Conservation (phyloP, 2,888 invertebrate genomes). For the Lasioglossum morio region DNA sequence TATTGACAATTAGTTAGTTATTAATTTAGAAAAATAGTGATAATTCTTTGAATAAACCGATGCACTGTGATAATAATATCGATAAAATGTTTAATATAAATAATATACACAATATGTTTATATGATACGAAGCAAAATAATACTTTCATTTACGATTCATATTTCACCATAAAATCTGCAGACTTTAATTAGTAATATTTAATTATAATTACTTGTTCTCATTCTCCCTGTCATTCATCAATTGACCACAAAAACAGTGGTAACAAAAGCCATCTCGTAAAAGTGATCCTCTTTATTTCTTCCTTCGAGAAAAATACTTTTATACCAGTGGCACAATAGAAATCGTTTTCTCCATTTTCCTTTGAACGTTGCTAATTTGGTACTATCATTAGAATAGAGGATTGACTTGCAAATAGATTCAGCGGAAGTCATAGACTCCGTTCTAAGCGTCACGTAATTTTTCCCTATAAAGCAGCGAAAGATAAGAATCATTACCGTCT, state of each 20-base stretch:
- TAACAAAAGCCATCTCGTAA: background rate
- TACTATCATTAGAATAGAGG: background rate
- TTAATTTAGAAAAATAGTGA: too few relatives aligned
- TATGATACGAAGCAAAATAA: too few relatives aligned
- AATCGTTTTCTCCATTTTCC: background rate
- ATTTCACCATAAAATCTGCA: too few relatives aligned
- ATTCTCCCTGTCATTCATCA: too few relatives aligned
- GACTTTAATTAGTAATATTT: too few relatives aligned
- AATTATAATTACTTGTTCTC: too few relatives aligned
- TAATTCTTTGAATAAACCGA: too few relatives aligned
- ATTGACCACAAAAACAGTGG: background rate
- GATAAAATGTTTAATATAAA: too few relatives aligned
- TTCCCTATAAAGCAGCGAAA: constrained; percentile 20
- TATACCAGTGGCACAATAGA: background rate
- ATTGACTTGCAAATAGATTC: constrained; percentile 58
- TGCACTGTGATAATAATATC: too few relatives aligned
- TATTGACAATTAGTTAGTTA: too few relatives aligned
- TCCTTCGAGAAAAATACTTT: background rate
- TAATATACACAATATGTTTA: too few relatives aligned
- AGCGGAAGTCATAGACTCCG: background rate
- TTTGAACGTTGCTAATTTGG: background rate
- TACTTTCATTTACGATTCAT: too few relatives aligned
- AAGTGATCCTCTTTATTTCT: background rate
- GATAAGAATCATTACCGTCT: constrained; percentile 47
- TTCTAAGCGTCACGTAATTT: constrained; percentile 26